Evolutionary conservation across 2,888 invertebrate species (phyloP), one percentile per base, ranked within the genome.

Genomic region (Thera obeliscata): DNA sequence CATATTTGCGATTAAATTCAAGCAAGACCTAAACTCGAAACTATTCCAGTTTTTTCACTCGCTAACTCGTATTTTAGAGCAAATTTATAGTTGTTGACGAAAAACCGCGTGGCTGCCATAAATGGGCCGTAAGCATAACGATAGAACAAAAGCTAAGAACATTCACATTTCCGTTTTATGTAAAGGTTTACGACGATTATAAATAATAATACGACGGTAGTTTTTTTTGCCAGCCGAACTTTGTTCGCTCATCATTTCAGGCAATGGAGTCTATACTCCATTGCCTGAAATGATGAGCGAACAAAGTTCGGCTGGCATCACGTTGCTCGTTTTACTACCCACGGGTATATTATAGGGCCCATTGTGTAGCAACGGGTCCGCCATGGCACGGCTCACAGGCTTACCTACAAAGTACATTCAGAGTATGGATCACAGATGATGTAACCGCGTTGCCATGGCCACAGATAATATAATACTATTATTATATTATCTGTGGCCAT

Each of bases 291-390:
- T 22, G 4, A 50, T 22, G 22, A 50, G 22, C 7, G 6, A 33
- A 52, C 8, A 22, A 52, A 7, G 43, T 52, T 52, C 50, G 8
- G 52, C 33, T 8, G 52, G 8, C 52, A 73, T 72, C 70, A 64
- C 56, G 66, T 71, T 49, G 62, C 61, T 43, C 67, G 67, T 61
- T 74, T 72, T 76, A 76, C 76, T 64, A 57, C 52, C 33, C 61
- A 48, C 43, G 48, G 61, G 11, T 62, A 59, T 11, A 36, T 63
- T 36, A 56, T 49, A 41, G 46, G 46, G 48, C 22, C 12, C 36
- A 54, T 64, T 36, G 43, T 38, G 50, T 43, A 43, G 43, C 49
- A 50, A 46, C 50, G 57, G 63, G 33, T 52, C 22, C 41, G 56
- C n/a, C 11, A n/a, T 57, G 57, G 11, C 12, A 46, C 46, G 57